phyloP scores from a whole-genome alignment of 2,113 vertebrate genomes.

The Struthidea cinerea region DNA sequence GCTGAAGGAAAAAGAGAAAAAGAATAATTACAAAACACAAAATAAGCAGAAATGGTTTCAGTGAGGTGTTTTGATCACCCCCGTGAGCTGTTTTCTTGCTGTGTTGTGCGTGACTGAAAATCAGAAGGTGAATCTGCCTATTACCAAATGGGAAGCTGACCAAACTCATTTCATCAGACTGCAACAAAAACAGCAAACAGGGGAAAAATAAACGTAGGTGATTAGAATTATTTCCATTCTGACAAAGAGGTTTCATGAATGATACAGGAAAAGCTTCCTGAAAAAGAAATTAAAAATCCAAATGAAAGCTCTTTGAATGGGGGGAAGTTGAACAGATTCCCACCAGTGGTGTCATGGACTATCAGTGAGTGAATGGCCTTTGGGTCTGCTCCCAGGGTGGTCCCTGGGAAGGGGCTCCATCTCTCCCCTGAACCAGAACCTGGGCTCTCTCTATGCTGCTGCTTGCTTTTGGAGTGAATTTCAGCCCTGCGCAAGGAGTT shows the following conservation, averaged over 20 bases:
- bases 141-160: constrained; percentile 22
- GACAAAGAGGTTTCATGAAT: neutral
- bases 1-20: neutral
- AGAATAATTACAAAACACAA: constrained; percentile 13
- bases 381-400: neutral
- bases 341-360: fast-evolving
- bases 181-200: neutral
- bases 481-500: neutral
- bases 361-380: neutral
- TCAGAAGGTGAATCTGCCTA: constrained; percentile 40
- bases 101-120: constrained; percentile 22
- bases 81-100: constrained; percentile 25
- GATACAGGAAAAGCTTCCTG: neutral
- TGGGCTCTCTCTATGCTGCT: neutral
- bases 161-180: neutral
- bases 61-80: constrained; percentile 50
- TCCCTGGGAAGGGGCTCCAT: neutral
- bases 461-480: neutral
- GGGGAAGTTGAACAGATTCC: neutral
- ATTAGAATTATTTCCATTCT: constrained; percentile 23
- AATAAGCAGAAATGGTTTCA: constrained; percentile 50
- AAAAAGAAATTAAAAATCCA: neutral
- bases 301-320: neutral
- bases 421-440: neutral
- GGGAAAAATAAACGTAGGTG: constrained; percentile 14